Conservation (phyloP, 2,113 vertebrate species). For the Nipponia nippon region DNA sequence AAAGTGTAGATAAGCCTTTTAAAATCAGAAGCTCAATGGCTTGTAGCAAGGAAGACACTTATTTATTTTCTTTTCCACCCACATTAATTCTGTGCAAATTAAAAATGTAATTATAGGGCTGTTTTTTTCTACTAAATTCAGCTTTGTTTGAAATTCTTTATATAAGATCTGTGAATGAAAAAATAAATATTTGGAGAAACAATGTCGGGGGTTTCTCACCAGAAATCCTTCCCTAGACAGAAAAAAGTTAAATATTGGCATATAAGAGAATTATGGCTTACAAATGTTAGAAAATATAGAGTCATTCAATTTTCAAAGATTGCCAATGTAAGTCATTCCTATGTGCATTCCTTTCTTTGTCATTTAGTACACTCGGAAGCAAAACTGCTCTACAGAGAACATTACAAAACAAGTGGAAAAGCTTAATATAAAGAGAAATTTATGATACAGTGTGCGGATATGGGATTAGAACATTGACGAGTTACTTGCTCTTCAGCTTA, state of each 20-base stretch:
- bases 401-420: neutral
- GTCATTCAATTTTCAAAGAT: constrained; percentile 8
- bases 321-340: neutral
- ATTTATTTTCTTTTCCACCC: neutral
- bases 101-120: constrained; percentile 25
- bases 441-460: neutral
- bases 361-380: constrained; percentile 23
- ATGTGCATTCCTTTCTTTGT: neutral
- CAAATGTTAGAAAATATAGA: constrained; percentile 20
- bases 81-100: constrained; percentile 22
- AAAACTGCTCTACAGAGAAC: constrained; percentile 23
- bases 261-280: constrained; percentile 12
- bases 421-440: neutral
- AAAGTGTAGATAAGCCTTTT: neutral
- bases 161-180: constrained; percentile 6
- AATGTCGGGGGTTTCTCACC: neutral
- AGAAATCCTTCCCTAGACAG: neutral
- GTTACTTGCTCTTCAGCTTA: neutral
- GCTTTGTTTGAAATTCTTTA: constrained; percentile 20
- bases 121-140: neutral
- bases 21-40: neutral
- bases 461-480: neutral
- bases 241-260: neutral
- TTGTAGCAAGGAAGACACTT: neutral
- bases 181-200: constrained; percentile 31